These are phyloP conservation scores for Thalassaphorura encarpata DNA, from an alignment of 1,140 invertebrate genomes.

Conservation along the genomic window DNA sequence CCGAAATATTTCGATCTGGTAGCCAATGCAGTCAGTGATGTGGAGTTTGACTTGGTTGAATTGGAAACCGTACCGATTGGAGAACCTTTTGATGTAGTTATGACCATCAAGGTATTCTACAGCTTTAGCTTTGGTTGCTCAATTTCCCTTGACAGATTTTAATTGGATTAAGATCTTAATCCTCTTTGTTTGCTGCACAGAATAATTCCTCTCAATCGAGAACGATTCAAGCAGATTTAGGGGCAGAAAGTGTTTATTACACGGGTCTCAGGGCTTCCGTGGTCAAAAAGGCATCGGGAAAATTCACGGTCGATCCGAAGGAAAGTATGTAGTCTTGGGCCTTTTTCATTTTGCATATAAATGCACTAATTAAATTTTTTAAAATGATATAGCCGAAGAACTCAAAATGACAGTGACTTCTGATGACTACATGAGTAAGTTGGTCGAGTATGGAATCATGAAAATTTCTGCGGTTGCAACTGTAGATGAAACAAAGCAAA, in stretches of 20 bases:
- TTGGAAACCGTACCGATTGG: conserved; percentile 57
- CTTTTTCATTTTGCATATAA: not conserved
- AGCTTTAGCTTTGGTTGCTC: not conserved
- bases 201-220: conserved; percentile 53
- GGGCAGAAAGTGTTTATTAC: conserved; percentile 61
- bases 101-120: conserved; percentile 48
- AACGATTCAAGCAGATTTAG: conserved; percentile 52
- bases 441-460: conserved; percentile 63
- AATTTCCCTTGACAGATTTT: not conserved
- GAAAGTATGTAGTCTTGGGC: conserved; percentile 41
- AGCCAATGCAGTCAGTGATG: conserved; percentile 42
- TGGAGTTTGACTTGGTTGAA: conserved; percentile 56
- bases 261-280: conserved; percentile 58
- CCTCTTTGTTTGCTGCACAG: conserved; percentile 19
- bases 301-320: conserved; percentile 48
- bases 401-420: conserved; percentile 47
- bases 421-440: conserved; percentile 55
- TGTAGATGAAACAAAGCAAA: conserved; percentile 59
- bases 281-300: conserved; percentile 56
- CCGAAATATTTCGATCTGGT: conserved; percentile 45
- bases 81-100: conserved; percentile 51
- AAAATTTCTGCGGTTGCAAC: conserved; percentile 58
- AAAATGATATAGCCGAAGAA: conserved; percentile 45
- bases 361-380: not conserved
- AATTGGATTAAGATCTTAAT: not conserved